Evolutionary conservation across 2,797 vertebrate species (phyloP).

Genomic region (Acanthurus tractus): DNA sequence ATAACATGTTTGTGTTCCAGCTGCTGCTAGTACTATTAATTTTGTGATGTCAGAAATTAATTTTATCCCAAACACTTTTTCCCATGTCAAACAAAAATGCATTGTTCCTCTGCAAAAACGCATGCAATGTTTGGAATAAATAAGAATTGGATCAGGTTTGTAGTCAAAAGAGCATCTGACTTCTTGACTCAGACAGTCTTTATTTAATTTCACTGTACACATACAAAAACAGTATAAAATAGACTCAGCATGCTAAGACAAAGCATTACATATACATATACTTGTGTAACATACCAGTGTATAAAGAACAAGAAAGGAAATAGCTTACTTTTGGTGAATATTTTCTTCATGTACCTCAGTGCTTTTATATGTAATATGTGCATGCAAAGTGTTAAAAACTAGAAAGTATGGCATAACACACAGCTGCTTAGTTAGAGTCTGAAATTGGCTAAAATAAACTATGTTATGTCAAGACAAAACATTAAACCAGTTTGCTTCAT

Average conservation of each 20-base stretch:
- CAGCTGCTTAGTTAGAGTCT: neutral
- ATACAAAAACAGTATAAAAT: constrained; percentile 41
- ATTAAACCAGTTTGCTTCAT: neutral
- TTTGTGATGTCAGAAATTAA: neutral
- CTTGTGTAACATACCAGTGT: neutral
- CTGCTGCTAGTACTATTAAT: neutral
- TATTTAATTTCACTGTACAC: constrained; percentile 29
- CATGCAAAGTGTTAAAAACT: constrained; percentile 7
- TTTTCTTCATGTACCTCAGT: neutral
- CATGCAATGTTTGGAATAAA: neutral
- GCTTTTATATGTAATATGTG: neutral
- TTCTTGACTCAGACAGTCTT: constrained; percentile 15
- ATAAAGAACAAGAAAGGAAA: neutral
- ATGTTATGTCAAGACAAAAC: neutral
- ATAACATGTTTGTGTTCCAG: neutral
- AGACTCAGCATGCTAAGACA: neutral
- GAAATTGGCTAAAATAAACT: neutral
- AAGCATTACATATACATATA: neutral
- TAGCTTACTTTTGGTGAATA: neutral
- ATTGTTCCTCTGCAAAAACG: neutral
- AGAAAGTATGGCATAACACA: constrained; percentile 19
- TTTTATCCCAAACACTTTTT: neutral
- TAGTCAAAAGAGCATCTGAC: neutral
- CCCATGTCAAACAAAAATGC: neutral
- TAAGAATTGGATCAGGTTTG: neutral